Evolutionary conservation across 2,888 invertebrate species (phyloP), one percentile per base, ranked within the genome.

Genomic region (Allolobophora icterica): DNA sequence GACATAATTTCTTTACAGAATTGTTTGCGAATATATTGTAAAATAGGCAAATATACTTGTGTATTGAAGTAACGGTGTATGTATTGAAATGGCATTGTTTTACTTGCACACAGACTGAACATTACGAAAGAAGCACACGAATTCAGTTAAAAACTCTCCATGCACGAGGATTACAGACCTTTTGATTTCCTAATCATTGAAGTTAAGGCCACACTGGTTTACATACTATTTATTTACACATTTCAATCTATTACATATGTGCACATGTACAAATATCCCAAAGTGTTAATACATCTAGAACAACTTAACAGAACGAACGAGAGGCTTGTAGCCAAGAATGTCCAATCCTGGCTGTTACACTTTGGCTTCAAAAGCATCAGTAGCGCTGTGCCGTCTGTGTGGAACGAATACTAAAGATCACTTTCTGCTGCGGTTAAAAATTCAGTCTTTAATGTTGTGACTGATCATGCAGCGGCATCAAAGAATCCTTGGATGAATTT

Each of bases 401-500:
- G 52, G 52, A 52, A 21, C 5, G 24, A 24, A 11, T 52, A 8
- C 42, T 42, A 42, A 42, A 3, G 24, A 52, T 52, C n/a, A 71
- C 1, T 71, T 71, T n/a, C 71, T 1, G 8, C 15, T n/a, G 15
- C 21, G 8, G 71, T 71, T 71, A 45, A 6, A 71, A 71, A 52
- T 21, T 24, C 24, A 52, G 1, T 71, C 30, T 8, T 71, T 71
- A 71, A 0, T 1, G 8, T 17, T 1, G 8, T 17, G 71, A 71
- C 71, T 17, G 17, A 34, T 90, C 71, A 90, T 4, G 90, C 90
- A 34, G 90, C 71, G 4, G 90, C 90, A 35, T 99, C 99, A 95
- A 99, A 99, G 94, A 99, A 98, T 92, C 97, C 97, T 94, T 98
- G 98, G 90, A 99, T 96, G 94, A 97, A 96, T 0, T 97, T 96